Evolutionary conservation across 2,113 vertebrate genomes (phyloP).

Genomic region (Hemicordylus capensis): DNA sequence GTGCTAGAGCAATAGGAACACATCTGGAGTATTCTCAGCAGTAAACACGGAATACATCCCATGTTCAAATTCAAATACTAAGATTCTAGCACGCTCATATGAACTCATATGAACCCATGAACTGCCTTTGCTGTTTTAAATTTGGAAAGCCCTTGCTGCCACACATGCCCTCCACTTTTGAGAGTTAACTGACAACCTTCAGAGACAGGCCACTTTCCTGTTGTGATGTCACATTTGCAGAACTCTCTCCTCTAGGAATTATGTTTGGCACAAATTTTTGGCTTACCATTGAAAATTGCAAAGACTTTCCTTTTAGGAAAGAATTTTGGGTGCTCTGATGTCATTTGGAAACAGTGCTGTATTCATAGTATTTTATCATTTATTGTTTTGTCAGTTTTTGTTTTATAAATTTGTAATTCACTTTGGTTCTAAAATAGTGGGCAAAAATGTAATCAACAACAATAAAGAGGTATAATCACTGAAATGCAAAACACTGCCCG

Average conservation of each 20-base stretch:
- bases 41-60: background rate
- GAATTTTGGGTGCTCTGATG: background rate
- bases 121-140: background rate
- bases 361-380: background rate
- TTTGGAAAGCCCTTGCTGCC: background rate
- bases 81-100: too few relatives aligned
- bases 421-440: background rate
- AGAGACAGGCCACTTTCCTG: background rate
- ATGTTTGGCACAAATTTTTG: too few relatives aligned
- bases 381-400: background rate
- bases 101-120: too few relatives aligned
- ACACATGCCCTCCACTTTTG: background rate
- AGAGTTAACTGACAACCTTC: background rate
- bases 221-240: background rate
- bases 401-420: background rate
- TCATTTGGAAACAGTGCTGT: background rate
- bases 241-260: background rate
- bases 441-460: background rate
- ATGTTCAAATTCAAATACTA: too few relatives aligned
- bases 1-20: background rate
- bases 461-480: background rate
- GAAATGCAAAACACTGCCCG: background rate
- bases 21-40: background rate
- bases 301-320: background rate
- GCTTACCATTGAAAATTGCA: background rate